These are phyloP conservation scores for Serripes groenlandicus DNA, from an alignment of 2,888 invertebrate species.

Conservation along the genomic window DNA sequence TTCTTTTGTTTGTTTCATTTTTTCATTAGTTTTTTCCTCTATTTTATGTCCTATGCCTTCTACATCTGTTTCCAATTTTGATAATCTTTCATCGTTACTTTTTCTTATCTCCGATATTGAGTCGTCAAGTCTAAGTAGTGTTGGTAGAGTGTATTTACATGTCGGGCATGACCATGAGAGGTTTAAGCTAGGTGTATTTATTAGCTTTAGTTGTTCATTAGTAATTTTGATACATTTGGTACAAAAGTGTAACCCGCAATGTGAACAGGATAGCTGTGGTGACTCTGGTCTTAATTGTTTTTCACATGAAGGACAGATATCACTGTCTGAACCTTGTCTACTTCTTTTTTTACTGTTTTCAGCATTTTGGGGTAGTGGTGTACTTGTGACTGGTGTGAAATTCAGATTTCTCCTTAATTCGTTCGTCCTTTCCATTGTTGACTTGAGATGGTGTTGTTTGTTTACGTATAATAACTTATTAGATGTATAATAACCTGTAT, in stretches of 20 bases:
- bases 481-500: background rate
- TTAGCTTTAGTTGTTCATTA: background rate
- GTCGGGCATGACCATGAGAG: background rate
- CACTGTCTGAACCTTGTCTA: background rate
- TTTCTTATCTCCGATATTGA: background rate
- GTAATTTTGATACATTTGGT: background rate
- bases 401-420: no score
- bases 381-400: no score
- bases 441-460: no score
- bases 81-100: background rate
- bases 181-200: background rate
- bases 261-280: background rate
- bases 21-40: background rate
- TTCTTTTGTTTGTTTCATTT: background rate
- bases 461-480: no score
- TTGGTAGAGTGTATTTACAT: background rate
- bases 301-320: background rate
- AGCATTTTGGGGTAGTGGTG: background rate
- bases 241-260: background rate
- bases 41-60: background rate
- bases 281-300: background rate
- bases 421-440: no score
- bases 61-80: background rate
- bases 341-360: background rate
- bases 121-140: background rate